Base-by-base conservation (phyloP, 2,888 invertebrate genomes). In the Cantharis rustica region DNA sequence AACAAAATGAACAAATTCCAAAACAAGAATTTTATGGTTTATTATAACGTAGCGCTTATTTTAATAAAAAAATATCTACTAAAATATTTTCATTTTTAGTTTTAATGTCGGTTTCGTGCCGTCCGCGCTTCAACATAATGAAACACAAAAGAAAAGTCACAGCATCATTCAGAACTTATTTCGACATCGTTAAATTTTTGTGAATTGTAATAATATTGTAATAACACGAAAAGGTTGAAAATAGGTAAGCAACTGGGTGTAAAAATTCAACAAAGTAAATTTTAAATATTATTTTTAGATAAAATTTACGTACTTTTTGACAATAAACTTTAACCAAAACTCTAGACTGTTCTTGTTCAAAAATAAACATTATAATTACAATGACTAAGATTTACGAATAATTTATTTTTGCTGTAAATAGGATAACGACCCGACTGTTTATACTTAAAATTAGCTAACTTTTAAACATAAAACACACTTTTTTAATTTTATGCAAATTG, bases 371-470 rank as follows among this genome's bases (percentile, higher is more conserved):
- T 47, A 15, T 31, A 47, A 16, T 15, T 69, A 73, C 68, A 70
- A 70, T 74, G 74, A 74, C 69, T 69, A 70, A 62, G 64, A 64
- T 63, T 64, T 63, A 20, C 13, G 61, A 71, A 63, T 75, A 71
- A 71, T 75, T 75, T 75, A 75, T 75, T 75, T 75, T 75, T 75
- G 75, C 71, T 75, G 61, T 66, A 68, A 23, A 20, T 68, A 75
- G 75, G 75, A 75, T 75, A 75, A 71, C 71, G 75, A 75, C 75
- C 75, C 47, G 69, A 64, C 74, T 74, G 64, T 74, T 66, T 66
- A 63, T 74, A 64, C 31, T 62, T 70, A 16, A 68, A 74, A 74
- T 69, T 74, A 74, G 64, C 74, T 20, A 66, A 66, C 9, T 66
- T 64, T 64, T 26, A 74, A 74, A 47, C 47, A 61, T 47, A 31